Conservation (phyloP, 1,140 invertebrate genomes). For the Scaptomyza hsui region DNA sequence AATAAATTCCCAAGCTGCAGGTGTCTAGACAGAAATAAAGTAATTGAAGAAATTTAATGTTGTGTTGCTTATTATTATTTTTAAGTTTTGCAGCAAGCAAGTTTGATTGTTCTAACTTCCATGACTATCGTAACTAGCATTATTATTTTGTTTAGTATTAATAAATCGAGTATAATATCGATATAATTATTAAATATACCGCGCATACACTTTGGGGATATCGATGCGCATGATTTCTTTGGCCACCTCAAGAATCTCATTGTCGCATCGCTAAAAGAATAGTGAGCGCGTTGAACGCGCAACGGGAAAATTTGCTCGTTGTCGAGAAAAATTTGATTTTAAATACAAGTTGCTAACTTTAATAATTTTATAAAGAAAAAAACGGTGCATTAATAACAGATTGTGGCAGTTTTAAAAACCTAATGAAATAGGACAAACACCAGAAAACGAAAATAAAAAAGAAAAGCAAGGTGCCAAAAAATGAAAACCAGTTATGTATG, state of each 20-base stretch:
- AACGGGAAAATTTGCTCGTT: constrained; percentile 28
- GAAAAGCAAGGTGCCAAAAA: constrained; percentile 39
- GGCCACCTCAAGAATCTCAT: constrained; percentile 28
- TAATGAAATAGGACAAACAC: not conserved
- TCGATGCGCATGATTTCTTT: not conserved
- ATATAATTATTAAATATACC: not conserved
- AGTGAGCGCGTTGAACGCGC: constrained; percentile 46
- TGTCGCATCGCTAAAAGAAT: constrained; percentile 27
- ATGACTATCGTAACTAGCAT: no score
- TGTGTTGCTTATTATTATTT: no score
- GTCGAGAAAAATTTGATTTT: constrained; percentile 11
- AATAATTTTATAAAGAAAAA: constrained; percentile 28
- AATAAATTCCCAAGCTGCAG: not conserved
- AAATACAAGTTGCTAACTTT: constrained; percentile 11
- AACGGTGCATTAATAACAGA: constrained; percentile 9
- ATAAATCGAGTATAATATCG: constrained; percentile 30
- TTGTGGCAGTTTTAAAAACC: constrained; percentile 6
- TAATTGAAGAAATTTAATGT: no score
- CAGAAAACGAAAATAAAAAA: constrained; percentile 1
- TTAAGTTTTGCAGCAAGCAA: no score
- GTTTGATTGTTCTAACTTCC: no score
- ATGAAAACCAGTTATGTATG: constrained; percentile 68
- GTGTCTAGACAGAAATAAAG: not conserved
- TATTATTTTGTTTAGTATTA: not conserved
- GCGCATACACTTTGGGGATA: constrained; percentile 12